Evolutionary conservation across 2,113 vertebrate species (phyloP), one percentile per base, ranked within the genome.

Genomic region (Globicephala melas): DNA sequence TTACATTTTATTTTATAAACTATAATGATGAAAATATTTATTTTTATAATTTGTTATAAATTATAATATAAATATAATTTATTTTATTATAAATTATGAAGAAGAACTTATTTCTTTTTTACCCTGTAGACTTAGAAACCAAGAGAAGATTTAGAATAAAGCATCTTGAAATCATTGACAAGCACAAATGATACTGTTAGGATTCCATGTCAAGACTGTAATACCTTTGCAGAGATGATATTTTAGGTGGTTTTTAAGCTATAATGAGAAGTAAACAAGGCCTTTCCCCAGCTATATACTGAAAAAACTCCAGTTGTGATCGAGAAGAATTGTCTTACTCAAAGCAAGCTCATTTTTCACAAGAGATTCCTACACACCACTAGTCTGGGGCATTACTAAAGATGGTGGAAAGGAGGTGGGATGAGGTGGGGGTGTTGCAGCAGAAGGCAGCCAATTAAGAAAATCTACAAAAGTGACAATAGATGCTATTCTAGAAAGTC

Each of bases 401-500:
- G 83, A 25, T 83, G 17, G 13, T 71, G 70, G 63, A 77, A 15
- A 55, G 81, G 58, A 65, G 85, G 9, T 88, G 15, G n/a, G 25
- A 18, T 77, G 68, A n/a, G 33, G 87, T 31, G 13, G 81, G 13
- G n/a, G 3, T 53, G 23, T 74, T 63, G 20, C 2, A n/a, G n/a
- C 21, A 68, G 62, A 71, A 84, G 44, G 23, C 58, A 74, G 44
- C 15, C 33, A 8, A 33, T 89, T 91, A 83, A 84, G 62, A 88
- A 88, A 70, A 38, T 80, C 44, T 93, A 20, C 3, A 80, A 53
- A 50, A 86, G 28, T 76, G 50, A 84, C 47, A 71, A n/a, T 67
- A 84, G 15, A 58, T 81, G 60, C 47, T 96, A 36, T 82, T 92
- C 53, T 83, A 93, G 53, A 74, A 79, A 87, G 93, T 95, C 50